Conservation (phyloP, 2,888 invertebrate species). For the Cephus nigrinus region DNA sequence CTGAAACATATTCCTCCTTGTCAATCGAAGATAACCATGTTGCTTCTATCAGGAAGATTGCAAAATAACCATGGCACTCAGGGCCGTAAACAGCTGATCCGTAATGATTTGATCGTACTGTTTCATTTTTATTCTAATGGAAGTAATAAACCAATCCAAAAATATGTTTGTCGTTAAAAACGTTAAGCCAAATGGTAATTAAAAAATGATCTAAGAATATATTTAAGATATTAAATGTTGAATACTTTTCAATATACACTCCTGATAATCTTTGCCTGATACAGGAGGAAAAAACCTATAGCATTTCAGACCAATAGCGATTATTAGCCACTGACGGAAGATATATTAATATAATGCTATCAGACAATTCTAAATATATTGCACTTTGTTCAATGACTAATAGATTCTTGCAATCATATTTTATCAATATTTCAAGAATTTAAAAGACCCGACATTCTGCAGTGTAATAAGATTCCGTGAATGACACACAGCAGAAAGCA, state of each 20-base stretch:
- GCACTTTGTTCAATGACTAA: no score
- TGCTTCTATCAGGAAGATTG: background rate
- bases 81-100: background rate
- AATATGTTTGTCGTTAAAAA: background rate
- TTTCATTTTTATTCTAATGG: background rate
- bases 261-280: background rate
- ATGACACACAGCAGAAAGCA: background rate
- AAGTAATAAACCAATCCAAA: background rate
- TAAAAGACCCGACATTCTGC: background rate
- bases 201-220: background rate
- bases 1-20: background rate
- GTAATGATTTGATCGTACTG: background rate
- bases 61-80: background rate
- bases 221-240: background rate
- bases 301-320: no score
- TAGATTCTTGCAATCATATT: background rate
- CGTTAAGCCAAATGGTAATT: background rate
- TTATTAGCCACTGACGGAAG: background rate
- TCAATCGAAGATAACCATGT: background rate
- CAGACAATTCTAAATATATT: no score
- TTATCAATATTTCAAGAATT: background rate
- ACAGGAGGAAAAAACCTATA: background rate
- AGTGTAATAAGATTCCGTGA: background rate
- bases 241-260: background rate
- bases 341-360: background rate